A percentile compares a stretch with the other conserved stretches of the same genome.
Conservation (phyloP, 2,888 invertebrate genomes). For the Lithophane leautieri region DNA sequence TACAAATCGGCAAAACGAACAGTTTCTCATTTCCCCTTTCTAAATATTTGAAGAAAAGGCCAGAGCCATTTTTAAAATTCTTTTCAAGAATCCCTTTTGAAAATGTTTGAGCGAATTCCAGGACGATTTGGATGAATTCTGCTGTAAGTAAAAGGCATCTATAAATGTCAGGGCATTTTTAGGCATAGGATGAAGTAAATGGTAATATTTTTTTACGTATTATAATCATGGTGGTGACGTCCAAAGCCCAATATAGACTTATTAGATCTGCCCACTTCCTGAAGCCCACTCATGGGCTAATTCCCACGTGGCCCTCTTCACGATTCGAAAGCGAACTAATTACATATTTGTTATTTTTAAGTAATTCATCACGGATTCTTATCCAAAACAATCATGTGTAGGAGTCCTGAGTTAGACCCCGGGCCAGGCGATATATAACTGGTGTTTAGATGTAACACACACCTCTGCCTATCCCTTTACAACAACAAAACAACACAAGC, state of each 20-base stretch:
- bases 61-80: slow-evolving; percentile 36
- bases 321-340: too few species aligned
- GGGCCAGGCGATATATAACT: too few species aligned
- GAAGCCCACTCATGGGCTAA: too few species aligned
- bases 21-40: slow-evolving; percentile 62
- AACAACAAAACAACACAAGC: too few species aligned
- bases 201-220: background rate
- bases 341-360: too few species aligned
- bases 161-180: slow-evolving; percentile 34
- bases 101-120: slow-evolving; percentile 44
- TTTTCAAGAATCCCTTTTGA: slow-evolving; percentile 32
- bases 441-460: too few species aligned
- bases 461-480: too few species aligned
- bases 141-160: background rate
- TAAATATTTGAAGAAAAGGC: slow-evolving; percentile 60
- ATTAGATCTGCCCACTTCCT: slow-evolving; percentile 2
- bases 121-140: slow-evolving; percentile 13
- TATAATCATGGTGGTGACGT: background rate
- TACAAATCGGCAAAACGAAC: slow-evolving; percentile 56
- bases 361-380: too few species aligned
- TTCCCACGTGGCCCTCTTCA: too few species aligned
- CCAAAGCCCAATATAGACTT: background rate
- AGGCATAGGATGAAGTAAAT: background rate
- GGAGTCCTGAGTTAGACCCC: background rate
- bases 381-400: too few species aligned